A percentile compares a stretch with the other conserved stretches of the same genome.
Evolutionary conservation across 1,140 invertebrate genomes (phyloP).

Genomic region (Scaptomyza montana): DNA sequence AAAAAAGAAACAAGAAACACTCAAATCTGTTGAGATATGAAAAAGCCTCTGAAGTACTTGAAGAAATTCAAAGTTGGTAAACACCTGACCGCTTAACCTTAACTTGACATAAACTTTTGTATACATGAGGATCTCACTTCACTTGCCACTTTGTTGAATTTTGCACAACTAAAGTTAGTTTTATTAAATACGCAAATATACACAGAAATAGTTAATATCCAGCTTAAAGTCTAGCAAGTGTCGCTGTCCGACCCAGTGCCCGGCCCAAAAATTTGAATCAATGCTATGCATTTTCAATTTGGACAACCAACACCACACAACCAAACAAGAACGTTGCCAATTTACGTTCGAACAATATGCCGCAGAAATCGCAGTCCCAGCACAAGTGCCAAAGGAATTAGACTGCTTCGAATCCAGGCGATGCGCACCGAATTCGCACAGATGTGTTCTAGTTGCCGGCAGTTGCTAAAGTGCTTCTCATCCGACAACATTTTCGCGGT

Average conservation of each 20-base stretch:
- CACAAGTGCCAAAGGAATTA: conserved; percentile 19
- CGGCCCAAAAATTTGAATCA: conserved; percentile 38
- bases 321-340: conserved; percentile 7
- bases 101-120: background rate
- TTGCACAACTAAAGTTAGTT: conserved; percentile 21
- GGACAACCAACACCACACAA: conserved; percentile 47
- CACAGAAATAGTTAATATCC: conserved; percentile 23
- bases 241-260: conserved; percentile 69
- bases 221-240: conserved; percentile 50
- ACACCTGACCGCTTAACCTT: background rate
- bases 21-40: background rate
- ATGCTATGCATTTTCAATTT: conserved; percentile 69
- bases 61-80: conserved; percentile 6
- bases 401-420: conserved; percentile 14
- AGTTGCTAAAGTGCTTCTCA: conserved; percentile 79
- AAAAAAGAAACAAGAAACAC: conserved; percentile 11
- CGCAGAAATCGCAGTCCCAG: conserved; percentile 32
- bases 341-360: conserved; percentile 10
- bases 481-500: conserved; percentile 81
- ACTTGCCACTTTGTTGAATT: background rate
- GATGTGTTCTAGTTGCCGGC: conserved; percentile 69
- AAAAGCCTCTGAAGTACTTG: conserved; percentile 25
- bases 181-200: conserved; percentile 33
- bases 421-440: conserved; percentile 40
- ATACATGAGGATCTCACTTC: background rate